Base-by-base conservation (phyloP, 2,888 invertebrate species). In the Eristalis pertinax region DNA sequence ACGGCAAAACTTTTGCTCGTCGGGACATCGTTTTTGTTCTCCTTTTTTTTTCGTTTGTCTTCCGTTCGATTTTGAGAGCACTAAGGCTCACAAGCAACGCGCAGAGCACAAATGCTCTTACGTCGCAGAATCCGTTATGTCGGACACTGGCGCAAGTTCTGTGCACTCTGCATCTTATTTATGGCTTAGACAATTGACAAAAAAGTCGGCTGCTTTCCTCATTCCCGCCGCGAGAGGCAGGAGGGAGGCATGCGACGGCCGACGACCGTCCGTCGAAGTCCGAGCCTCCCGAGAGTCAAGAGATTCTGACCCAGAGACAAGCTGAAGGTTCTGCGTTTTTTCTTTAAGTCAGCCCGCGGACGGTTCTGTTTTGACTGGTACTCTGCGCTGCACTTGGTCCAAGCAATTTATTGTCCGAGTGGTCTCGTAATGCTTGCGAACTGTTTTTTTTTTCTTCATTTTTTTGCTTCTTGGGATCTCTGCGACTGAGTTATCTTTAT, bases 121-220 rank as follows among this genome's bases (percentile, higher is more conserved):
- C 63, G 63, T 73, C 22, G 35, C 56, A 60, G 43, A 75, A 78
- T 82, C 86, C 86, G 86, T 83, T 86, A 86, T 70, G 63, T 43
- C 43, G 38, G 73, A 69, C 58, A 67, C 63, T 70, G 58, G 62
- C 64, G 64, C 78, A 74, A 78, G 79, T 79, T 79, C 83, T 72
- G 76, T 69, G 79, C 76, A 60, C 80, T 80, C 64, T 80, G 79
- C 68, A 73, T 87, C 84, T 87, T 87, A 84, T 87, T 87, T 87
- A 87, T 87, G 79, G 64, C 69, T 87, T 84, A 87, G 87, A 87
- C 84, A 84, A 80, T 84, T 76, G 84, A 70, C 76, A 75, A 80
- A 79, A 72, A 68, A 22, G 43, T 43, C 70, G 26, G 60, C 32
- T 82, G 60, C 68, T 64, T 81, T 81, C 64, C 73, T 74, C 81